Evolutionary conservation across 2,797 vertebrate species (phyloP).

Genomic region (Percopsis omiscomaycus): DNA sequence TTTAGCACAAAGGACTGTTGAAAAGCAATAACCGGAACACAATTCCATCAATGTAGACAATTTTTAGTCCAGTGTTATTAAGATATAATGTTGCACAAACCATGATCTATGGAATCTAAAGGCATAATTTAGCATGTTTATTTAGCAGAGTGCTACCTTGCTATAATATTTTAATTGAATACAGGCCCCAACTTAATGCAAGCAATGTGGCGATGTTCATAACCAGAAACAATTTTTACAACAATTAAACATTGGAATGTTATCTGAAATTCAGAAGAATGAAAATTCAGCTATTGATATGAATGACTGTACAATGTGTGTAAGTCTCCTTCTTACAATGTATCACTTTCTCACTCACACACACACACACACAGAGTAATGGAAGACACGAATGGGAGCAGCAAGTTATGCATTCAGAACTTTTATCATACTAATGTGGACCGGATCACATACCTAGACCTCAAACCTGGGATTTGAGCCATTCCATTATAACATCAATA

Average conservation of each 20-base stretch:
- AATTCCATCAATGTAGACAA: not conserved
- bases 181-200: no score
- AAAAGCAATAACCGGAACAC: not conserved
- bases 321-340: no score
- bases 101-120: no score
- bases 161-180: no score
- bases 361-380: slow-evolving; percentile 13
- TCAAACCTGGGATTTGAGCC: no score
- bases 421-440: no score
- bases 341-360: not conserved
- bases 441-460: no score
- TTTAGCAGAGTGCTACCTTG: no score
- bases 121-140: no score
- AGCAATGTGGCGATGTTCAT: not conserved
- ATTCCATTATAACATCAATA: no score
- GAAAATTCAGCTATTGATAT: slow-evolving; percentile 26
- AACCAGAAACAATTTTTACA: not conserved
- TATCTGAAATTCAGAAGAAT: slow-evolving; percentile 38
- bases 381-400: slow-evolving; percentile 21
- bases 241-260: slow-evolving; percentile 30
- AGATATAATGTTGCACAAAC: no score
- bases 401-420: not conserved
- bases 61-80: no score
- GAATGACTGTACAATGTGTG: slow-evolving; percentile 1
- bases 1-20: not conserved